A percentile compares a stretch with the other conserved stretches of the same genome.
phyloP scores from a whole-genome alignment of 2,113 vertebrate species.

The Nymphicus hollandicus region DNA sequence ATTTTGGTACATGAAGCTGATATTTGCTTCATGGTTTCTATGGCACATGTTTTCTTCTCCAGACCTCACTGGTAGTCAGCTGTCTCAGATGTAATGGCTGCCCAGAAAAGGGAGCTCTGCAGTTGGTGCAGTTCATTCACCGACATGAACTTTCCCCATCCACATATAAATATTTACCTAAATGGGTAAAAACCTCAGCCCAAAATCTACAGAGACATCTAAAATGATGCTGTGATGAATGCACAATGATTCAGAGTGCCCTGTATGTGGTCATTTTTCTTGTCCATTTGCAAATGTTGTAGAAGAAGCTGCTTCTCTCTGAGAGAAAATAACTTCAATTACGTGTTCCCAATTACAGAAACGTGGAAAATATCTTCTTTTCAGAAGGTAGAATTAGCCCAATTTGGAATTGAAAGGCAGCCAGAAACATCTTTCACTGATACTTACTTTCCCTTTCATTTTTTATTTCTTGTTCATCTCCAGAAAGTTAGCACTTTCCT shows the following conservation, averaged over 20 bases:
- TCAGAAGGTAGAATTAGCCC: constrained; percentile 77
- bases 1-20: neutral
- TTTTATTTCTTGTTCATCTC: constrained; percentile 25
- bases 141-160: neutral
- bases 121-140: accelerated
- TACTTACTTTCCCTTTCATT: constrained; percentile 38
- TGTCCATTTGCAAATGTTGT: constrained; percentile 69
- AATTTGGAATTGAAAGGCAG: constrained; percentile 72
- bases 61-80: neutral
- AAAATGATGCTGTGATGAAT: constrained; percentile 50
- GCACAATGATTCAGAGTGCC: constrained; percentile 6
- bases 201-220: constrained; percentile 42
- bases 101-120: neutral
- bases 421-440: constrained; percentile 67
- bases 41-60: neutral
- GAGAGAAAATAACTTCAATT: constrained; percentile 78
- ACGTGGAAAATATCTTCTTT: constrained; percentile 76
- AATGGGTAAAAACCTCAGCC: neutral
- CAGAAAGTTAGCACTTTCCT: constrained; percentile 51
- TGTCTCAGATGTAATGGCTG: neutral
- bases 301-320: constrained; percentile 66
- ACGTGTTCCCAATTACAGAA: constrained; percentile 74
- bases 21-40: neutral
- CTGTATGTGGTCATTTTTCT: constrained; percentile 56
- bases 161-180: neutral